These are phyloP conservation scores for Squalus acanthias DNA, from an alignment of 2,797 vertebrate genomes.

Conservation along the genomic window DNA sequence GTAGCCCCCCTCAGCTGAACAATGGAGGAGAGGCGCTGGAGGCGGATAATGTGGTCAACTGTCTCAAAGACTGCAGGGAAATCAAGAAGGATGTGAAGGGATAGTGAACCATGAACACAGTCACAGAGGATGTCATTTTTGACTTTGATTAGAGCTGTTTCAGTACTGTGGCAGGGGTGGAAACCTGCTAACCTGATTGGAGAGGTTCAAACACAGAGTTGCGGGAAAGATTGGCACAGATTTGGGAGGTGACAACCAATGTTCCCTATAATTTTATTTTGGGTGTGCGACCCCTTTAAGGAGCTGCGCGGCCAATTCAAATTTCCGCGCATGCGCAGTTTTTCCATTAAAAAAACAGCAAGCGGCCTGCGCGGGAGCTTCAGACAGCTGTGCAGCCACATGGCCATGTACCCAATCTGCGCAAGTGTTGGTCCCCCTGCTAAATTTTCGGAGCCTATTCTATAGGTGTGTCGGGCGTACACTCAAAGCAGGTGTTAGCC, in stretches of 20 bases:
- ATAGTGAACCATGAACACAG: not conserved
- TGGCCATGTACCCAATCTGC: no score
- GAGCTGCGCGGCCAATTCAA: no score
- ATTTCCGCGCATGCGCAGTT: no score
- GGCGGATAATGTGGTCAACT: not conserved
- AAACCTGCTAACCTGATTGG: not conserved
- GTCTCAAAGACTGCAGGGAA: not conserved
- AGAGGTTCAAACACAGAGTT: not conserved
- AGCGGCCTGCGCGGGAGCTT: no score
- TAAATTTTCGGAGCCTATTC: not conserved
- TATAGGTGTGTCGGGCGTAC: no score
- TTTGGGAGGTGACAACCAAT: not conserved
- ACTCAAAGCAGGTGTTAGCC: not conserved
- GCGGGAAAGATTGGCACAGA: not conserved
- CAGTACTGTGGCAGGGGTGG: no score
- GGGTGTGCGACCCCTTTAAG: no score
- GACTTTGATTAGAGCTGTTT: not conserved
- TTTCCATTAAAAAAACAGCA: no score
- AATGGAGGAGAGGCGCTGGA: not conserved
- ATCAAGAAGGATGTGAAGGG: not conserved
- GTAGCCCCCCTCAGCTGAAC: not conserved
- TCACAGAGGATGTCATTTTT: not conserved
- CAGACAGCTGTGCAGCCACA: no score
- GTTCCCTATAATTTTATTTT: no score
- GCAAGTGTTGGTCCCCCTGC: no score